These are phyloP conservation scores for Stratiomys singularior DNA, from an alignment of 2,888 invertebrate species.

Conservation along the genomic window DNA sequence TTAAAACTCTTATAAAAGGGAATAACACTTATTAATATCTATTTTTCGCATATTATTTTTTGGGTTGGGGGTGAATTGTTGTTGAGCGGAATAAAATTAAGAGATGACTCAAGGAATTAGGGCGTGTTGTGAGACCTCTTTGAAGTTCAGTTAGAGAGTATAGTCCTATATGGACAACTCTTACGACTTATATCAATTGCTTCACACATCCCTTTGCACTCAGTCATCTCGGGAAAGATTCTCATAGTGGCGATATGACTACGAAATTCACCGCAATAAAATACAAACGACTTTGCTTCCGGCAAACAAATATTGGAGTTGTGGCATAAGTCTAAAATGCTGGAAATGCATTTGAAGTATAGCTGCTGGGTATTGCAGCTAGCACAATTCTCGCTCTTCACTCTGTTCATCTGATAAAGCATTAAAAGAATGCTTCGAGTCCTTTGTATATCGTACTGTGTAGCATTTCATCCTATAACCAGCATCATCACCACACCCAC, in stretches of 20 bases:
- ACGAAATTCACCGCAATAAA: constrained; percentile 31
- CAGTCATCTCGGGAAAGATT: not conserved
- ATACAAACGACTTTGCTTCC: constrained; percentile 39
- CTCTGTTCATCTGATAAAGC: constrained; percentile 1
- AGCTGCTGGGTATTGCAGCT: constrained; percentile 21
- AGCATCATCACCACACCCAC: too few relatives aligned
- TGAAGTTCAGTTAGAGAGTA: too few relatives aligned
- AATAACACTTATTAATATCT: too few relatives aligned
- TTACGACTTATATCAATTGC: not conserved
- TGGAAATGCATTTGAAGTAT: constrained; percentile 27
- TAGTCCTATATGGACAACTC: constrained; percentile 1
- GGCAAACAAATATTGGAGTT: constrained; percentile 43
- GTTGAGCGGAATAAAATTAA: too few relatives aligned
- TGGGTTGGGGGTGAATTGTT: too few relatives aligned
- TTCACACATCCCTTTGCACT: not conserved
- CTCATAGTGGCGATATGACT: constrained; percentile 23
- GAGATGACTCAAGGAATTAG: too few relatives aligned
- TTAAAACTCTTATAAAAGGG: too few relatives aligned
- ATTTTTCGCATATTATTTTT: too few relatives aligned
- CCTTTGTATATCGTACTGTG: constrained; percentile 5
- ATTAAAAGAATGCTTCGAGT: constrained; percentile 1
- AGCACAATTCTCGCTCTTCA: not conserved
- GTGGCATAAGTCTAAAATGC: constrained; percentile 37
- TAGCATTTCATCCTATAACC: not conserved
- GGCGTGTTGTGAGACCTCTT: too few relatives aligned